Evolutionary conservation across 2,797 vertebrate genomes (phyloP), one percentile per base, ranked within the genome.

Genomic region (Falco berigora): DNA sequence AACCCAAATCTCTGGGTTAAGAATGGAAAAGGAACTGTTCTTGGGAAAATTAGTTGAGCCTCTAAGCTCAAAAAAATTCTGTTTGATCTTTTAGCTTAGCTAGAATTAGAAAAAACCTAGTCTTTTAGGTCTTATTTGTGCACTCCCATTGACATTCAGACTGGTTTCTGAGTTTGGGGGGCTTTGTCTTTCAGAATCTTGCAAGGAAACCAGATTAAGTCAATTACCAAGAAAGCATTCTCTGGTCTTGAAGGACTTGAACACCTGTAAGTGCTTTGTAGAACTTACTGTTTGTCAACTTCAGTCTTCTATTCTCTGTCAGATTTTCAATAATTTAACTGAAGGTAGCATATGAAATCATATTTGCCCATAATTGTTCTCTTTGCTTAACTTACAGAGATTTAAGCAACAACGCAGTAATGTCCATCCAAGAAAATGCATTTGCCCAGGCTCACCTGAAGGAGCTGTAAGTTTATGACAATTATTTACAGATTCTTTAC

Each of bases 151-250:
- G 64, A 49, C 38, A 62, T 68, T 90, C 66, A 56, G 21, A 50
- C 46, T 86, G 28, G 25, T 91, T 63, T 95, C 58, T 90, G 87
- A 36, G 40, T 61, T 38, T 40, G 34, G 63, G 68, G 94, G 52
- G 16, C 68, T 91, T 91, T 97, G 42, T 96, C 59, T 98, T 98
- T 91, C 97, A 99, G 99, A 95, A 98, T 99, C 94, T 97, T 99
- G 46, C 99, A 99, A 97, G 98, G 98, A 96, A 99, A 99, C 97
- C 99, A 98, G 97, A 99, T 99, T 95, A 99, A 99, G 94, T 99
- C 99, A 32, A 97, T 99, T 97, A 99, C 99, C 47, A 99, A 98
- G 96, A 99, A 98, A 96, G 99, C 99, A 7, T 99, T 99, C 93
- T 98, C 98, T 71, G 99, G 98, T 84, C 98, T 99, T 62, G 98